A percentile compares a stretch with the other conserved stretches of the same genome.
These are phyloP conservation scores for Zaprionus capensis DNA, from an alignment of 1,140 invertebrate genomes.

Conservation along the genomic window DNA sequence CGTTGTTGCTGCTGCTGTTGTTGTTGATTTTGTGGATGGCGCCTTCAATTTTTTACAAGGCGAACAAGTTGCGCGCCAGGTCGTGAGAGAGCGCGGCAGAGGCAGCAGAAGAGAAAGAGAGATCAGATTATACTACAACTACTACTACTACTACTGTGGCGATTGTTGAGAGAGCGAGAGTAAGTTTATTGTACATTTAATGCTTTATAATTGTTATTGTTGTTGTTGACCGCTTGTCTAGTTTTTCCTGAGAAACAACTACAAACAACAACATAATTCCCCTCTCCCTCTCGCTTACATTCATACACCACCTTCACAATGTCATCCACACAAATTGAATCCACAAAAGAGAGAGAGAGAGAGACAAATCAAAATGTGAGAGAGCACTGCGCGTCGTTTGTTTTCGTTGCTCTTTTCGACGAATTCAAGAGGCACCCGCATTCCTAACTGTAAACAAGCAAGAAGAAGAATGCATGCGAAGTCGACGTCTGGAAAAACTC, in stretches of 20 bases:
- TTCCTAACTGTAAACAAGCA: slow-evolving; percentile 80
- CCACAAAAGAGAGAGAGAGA: slow-evolving; percentile 14
- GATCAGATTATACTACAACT: slow-evolving; percentile 24
- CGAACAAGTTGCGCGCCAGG: slow-evolving; percentile 67
- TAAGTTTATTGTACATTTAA: slow-evolving; percentile 57
- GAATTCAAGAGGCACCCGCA: slow-evolving; percentile 63
- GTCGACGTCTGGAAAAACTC: slow-evolving; percentile 72
- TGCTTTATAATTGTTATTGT: slow-evolving; percentile 62
- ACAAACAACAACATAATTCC: slow-evolving; percentile 32
- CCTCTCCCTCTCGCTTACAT: neutral
- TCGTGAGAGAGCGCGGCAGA: slow-evolving; percentile 27
- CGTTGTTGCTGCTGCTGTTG: slow-evolving; percentile 13
- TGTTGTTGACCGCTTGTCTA: slow-evolving; percentile 20
- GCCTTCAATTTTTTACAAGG: slow-evolving; percentile 72
- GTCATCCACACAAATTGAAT: slow-evolving; percentile 46
- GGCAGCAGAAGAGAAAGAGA: slow-evolving; percentile 1
- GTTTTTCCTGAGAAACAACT: slow-evolving; percentile 45
- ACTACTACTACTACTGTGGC: neutral
- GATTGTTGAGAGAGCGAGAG: slow-evolving; percentile 24
- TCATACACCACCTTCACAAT: slow-evolving; percentile 14
- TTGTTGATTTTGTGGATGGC: slow-evolving; percentile 40
- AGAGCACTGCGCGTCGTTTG: slow-evolving; percentile 26
- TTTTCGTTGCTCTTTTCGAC: slow-evolving; percentile 54
- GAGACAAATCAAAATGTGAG: slow-evolving; percentile 1
- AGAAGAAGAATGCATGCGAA: slow-evolving; percentile 68